Evolutionary conservation across 2,113 vertebrate species (phyloP), one percentile per base, ranked within the genome.

Genomic region (Rhynchomys soricoides): DNA sequence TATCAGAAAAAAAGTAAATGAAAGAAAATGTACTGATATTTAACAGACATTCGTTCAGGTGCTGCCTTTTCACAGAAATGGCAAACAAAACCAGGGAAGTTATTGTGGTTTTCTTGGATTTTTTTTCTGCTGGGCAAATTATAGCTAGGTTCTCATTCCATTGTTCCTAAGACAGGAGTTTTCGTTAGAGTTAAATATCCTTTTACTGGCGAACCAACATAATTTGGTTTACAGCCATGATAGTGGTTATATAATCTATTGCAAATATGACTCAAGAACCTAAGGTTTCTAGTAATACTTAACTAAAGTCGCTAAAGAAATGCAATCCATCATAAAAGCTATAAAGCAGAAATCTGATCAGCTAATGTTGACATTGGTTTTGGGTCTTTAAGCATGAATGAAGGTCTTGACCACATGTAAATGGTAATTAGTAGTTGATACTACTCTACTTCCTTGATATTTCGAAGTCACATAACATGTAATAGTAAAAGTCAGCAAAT

Each of bases 401-500:
- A 90, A 19, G 7, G 15, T 75, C 82, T 96, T 31, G 43, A 15
- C 59, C 55, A 86, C 1, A 59, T 16, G 5, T n/a, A 81, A 86
- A 57, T 4, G 86, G 11, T 15, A 83, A 57, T 68, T 37, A 68
- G 22, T 22, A 57, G 37, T 43, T 6, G 24, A 85, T 4, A 21
- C 5, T 40, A 71, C 88, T 86, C 79, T 16, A 71, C 31, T 75
- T 55, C 34, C 16, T 90, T 29, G 34, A 7, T 87, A 88, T 79
- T 97, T 81, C 92, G 62, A 78, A 95, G 55, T 79, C 4, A n/a
- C 48, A 55, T 24, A 9, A 71, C 6, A 66, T n/a, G 37, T 37
- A 11, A 71, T 64, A 75, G 81, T 59, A 93, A 95, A 93, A 50
- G 90, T 95, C 40, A 57, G n/a, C 59, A 94, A 62, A 50, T 92